phyloP scores from a whole-genome alignment of 1,140 invertebrate genomes.

The Macrobrachium rosenbergii region DNA sequence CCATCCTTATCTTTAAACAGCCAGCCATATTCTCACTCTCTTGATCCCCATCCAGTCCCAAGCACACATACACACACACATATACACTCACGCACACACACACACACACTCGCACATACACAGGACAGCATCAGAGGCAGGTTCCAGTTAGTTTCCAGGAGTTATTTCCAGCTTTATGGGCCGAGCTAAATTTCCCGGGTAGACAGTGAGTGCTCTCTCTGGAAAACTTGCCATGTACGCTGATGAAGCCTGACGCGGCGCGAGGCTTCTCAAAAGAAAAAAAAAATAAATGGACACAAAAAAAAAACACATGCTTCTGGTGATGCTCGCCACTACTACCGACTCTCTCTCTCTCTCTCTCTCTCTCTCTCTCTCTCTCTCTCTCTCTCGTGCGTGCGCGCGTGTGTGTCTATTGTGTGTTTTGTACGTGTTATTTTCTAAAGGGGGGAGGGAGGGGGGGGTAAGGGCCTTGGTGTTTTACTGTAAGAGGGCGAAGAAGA shows the following conservation, averaged over 20 bases:
- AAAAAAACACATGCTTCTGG: too few species aligned
- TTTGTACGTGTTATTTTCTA: too few species aligned
- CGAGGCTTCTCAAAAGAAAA: constrained; percentile 24
- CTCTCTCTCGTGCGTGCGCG: too few species aligned
- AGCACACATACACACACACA: constrained; percentile 7
- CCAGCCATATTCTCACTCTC: constrained; percentile 43
- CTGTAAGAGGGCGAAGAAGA: too few species aligned
- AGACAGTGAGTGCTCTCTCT: constrained; percentile 62
- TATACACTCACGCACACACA: too few species aligned
- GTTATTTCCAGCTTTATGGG: constrained; percentile 63
- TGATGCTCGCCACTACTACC: too few species aligned
- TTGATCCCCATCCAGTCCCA: constrained; percentile 57
- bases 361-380: too few species aligned
- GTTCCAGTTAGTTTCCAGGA: constrained; percentile 63
- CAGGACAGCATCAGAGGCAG: constrained; percentile 54
- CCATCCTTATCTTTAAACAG: constrained; percentile 57
- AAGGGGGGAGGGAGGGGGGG: too few species aligned
- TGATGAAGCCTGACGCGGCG: constrained; percentile 59
- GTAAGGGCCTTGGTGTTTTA: too few species aligned
- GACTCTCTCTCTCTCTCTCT: too few species aligned
- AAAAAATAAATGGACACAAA: too few species aligned
- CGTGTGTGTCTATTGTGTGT: too few species aligned
- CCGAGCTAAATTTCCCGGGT: constrained; percentile 61
- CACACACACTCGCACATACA: constrained; percentile 41
- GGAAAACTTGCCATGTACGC: constrained; percentile 62